Percentiles rank a stretch among this genome's conserved stretches.
Conservation (phyloP, 2,888 invertebrate species). For the Doris montereyensis region DNA sequence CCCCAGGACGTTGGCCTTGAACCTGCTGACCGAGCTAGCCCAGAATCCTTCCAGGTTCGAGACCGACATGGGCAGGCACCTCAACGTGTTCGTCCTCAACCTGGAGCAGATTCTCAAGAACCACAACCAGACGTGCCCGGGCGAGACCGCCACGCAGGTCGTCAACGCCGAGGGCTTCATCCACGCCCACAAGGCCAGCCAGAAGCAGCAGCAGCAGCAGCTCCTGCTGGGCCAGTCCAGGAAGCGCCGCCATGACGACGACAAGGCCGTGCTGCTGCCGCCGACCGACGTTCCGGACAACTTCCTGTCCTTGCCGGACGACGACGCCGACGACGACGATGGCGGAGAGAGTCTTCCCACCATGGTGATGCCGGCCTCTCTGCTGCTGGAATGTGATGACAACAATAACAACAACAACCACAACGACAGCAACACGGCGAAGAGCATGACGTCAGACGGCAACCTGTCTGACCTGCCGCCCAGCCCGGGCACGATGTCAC, state of each 20-base stretch:
- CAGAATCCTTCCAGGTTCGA: not conserved
- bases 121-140: slow-evolving; percentile 28
- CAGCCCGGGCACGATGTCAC: not conserved
- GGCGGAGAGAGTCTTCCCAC: not conserved
- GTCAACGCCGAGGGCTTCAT: slow-evolving; percentile 25
- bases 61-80: slow-evolving; percentile 15
- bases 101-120: slow-evolving; percentile 33
- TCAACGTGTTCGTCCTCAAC: slow-evolving; percentile 36
- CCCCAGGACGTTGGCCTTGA: slow-evolving; percentile 32
- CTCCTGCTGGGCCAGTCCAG: not conserved
- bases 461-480: not conserved
- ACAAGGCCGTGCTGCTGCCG: not conserved
- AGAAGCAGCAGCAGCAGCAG: not conserved
- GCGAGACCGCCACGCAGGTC: slow-evolving; percentile 13
- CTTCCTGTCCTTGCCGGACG: not conserved
- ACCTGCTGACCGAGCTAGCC: not conserved
- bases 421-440: not conserved
- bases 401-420: not conserved
- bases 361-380: not conserved
- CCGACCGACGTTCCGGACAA: not conserved
- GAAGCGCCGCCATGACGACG: not conserved
- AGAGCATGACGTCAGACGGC: not conserved
- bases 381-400: not conserved
- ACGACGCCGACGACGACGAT: not conserved
- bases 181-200: not conserved